Conservation (phyloP, 2,888 invertebrate genomes). For the Spisula solida region DNA sequence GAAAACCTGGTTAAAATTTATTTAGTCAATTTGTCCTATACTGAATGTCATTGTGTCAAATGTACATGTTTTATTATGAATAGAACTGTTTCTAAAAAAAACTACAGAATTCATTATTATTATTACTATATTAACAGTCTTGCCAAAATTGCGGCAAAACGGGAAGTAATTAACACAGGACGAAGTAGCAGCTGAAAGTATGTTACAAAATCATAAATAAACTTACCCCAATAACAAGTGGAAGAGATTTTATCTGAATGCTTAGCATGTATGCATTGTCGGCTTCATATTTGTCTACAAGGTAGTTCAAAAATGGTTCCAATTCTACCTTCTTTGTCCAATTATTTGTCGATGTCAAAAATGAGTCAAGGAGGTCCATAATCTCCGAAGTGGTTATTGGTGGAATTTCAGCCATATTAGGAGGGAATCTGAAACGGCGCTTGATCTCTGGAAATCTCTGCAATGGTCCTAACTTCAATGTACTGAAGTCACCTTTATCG, state of each 20-base stretch:
- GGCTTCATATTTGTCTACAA: slow-evolving; percentile 77
- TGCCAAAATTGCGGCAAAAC: no score
- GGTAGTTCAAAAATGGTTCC: slow-evolving; percentile 82
- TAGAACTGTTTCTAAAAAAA: no score
- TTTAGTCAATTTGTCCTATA: no score
- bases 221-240: slow-evolving; percentile 83
- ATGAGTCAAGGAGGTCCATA: slow-evolving; percentile 79
- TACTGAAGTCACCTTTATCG: slow-evolving; percentile 77
- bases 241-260: slow-evolving; percentile 83
- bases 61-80: no score
- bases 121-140: no score
- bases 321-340: slow-evolving; percentile 80
- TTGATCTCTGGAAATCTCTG: slow-evolving; percentile 82
- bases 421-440: slow-evolving; percentile 83
- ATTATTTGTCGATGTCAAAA: slow-evolving; percentile 78
- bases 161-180: no score
- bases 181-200: no score
- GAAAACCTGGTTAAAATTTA: no score
- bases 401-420: slow-evolving; percentile 80
- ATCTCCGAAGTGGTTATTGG: slow-evolving; percentile 83
- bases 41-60: no score
- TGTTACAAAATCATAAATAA: not conserved
- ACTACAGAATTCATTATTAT: no score
- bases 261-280: slow-evolving; percentile 83
- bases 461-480: slow-evolving; percentile 84